Conservation (phyloP, 2,888 invertebrate species). For the Schrankia costaestrigalis region DNA sequence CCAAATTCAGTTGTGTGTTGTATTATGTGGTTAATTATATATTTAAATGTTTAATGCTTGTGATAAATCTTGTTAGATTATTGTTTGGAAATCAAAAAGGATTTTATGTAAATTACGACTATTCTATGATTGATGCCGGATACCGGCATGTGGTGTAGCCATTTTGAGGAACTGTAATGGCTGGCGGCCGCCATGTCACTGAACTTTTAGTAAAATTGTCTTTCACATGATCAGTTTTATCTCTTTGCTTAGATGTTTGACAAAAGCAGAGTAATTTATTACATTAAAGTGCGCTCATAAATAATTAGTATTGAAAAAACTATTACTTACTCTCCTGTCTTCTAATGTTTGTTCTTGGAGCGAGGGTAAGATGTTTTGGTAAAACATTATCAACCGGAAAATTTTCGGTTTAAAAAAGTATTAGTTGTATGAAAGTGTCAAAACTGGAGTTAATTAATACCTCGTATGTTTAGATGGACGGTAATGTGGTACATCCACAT, state of each 20-base stretch:
- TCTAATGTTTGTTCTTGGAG: slow-evolving; percentile 22
- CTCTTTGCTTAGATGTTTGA: neutral
- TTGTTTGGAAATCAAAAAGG: too few relatives aligned
- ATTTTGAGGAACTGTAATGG: slow-evolving; percentile 60
- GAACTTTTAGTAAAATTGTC: slow-evolving; percentile 33
- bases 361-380: slow-evolving; percentile 17
- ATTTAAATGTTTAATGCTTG: too few relatives aligned
- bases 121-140: slow-evolving; percentile 42
- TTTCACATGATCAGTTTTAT: too few relatives aligned
- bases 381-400: neutral
- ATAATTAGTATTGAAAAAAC: too few relatives aligned
- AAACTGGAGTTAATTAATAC: neutral
- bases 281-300: too few relatives aligned
- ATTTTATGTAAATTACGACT: slow-evolving; percentile 12
- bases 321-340: too few relatives aligned
- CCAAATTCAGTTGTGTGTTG: too few relatives aligned
- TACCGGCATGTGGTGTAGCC: slow-evolving; percentile 58
- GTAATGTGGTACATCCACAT: slow-evolving; percentile 63
- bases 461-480: slow-evolving; percentile 57
- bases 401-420: neutral
- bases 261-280: too few relatives aligned
- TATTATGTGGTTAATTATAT: too few relatives aligned
- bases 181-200: slow-evolving; percentile 66
- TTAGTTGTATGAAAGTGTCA: neutral
- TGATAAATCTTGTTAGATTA: too few relatives aligned